These are phyloP conservation scores for Pogonomyrmex barbatus DNA, from an alignment of 1,140 invertebrate genomes.

Conservation along the genomic window DNA sequence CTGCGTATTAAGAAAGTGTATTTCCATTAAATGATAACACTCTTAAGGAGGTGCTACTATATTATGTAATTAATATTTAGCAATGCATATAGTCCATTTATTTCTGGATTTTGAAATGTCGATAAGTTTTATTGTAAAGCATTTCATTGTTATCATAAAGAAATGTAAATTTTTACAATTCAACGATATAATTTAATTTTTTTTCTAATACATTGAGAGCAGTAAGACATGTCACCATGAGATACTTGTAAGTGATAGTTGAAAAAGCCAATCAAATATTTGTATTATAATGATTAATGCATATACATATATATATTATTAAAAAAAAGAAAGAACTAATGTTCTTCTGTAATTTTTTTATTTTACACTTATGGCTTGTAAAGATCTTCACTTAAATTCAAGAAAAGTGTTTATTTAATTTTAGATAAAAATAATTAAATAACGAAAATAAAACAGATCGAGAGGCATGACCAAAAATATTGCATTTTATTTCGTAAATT, in stretches of 20 bases:
- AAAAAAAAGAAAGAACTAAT: slow-evolving; percentile 11
- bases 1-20: slow-evolving; percentile 35
- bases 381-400: slow-evolving; percentile 29
- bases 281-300: slow-evolving; percentile 45
- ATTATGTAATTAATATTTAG: slow-evolving; percentile 51
- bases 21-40: slow-evolving; percentile 45
- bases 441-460: neutral
- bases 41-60: slow-evolving; percentile 52
- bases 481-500: slow-evolving; percentile 55
- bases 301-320: neutral
- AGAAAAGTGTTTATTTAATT: slow-evolving; percentile 24
- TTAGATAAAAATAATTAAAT: slow-evolving; percentile 41
- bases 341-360: slow-evolving; percentile 38
- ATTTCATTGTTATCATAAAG: slow-evolving; percentile 52
- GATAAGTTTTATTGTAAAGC: slow-evolving; percentile 55
- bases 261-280: slow-evolving; percentile 47
- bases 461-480: slow-evolving; percentile 38
- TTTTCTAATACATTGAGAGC: slow-evolving; percentile 54
- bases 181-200: slow-evolving; percentile 48
- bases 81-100: slow-evolving; percentile 45
- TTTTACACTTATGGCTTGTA: slow-evolving; percentile 36
- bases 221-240: slow-evolving; percentile 59
- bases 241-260: slow-evolving; percentile 41
- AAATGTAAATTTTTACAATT: slow-evolving; percentile 48
- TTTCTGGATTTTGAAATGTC: slow-evolving; percentile 41